A percentile compares a stretch with the other conserved stretches of the same genome.
Evolutionary conservation across 2,113 vertebrate genomes (phyloP).

Genomic region (Formicarius rufipectus): DNA sequence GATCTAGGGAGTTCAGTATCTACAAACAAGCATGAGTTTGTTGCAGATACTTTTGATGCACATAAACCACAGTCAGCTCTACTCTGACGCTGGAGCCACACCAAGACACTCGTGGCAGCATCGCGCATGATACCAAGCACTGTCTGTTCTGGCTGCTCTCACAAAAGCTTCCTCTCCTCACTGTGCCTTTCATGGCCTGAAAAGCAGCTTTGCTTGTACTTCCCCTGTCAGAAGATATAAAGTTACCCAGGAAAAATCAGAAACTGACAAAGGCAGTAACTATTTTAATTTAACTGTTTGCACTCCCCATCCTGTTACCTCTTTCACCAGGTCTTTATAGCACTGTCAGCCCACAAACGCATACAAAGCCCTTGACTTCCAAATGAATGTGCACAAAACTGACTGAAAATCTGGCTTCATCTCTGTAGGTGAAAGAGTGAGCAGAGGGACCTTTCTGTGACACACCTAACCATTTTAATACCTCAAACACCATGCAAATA

Average conservation of each 20-base stretch:
- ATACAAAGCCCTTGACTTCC: neutral
- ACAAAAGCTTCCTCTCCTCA: neutral
- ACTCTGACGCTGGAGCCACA: accelerated
- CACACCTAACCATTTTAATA: neutral
- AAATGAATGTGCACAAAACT: neutral
- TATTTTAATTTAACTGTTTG: neutral
- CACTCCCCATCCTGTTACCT: neutral
- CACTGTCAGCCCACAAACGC: neutral
- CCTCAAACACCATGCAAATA: neutral
- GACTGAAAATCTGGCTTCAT: accelerated
- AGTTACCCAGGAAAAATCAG: neutral
- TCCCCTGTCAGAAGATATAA: neutral
- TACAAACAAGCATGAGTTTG: neutral
- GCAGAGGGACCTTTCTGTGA: neutral
- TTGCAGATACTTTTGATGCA: neutral
- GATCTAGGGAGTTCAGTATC: neutral
- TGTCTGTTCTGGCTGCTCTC: neutral
- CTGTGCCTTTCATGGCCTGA: neutral
- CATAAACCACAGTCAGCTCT: accelerated
- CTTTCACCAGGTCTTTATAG: neutral
- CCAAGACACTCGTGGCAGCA: accelerated
- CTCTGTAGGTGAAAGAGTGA: neutral
- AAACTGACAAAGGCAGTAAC: neutral
- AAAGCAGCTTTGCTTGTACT: neutral
- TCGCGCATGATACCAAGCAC: accelerated